Conservation (phyloP, 2,888 invertebrate species). For the Aspidiotus destructor region DNA sequence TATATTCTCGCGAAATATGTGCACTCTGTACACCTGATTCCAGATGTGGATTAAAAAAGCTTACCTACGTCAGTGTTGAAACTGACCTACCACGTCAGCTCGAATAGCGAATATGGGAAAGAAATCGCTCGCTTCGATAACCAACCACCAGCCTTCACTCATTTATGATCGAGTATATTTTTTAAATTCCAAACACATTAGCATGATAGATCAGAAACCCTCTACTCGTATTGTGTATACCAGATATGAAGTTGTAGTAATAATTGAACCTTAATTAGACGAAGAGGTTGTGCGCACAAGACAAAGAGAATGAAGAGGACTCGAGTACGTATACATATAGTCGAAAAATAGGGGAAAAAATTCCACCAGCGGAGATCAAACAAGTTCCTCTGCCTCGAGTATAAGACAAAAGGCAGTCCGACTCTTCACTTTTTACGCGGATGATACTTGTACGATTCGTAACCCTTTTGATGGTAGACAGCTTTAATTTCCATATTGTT, state of each 20-base stretch:
- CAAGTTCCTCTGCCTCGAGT: background rate
- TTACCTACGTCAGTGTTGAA: slow-evolving; percentile 1
- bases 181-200: no score
- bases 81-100: background rate
- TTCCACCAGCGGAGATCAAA: background rate
- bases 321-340: no score
- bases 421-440: background rate
- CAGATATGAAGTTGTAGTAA: background rate
- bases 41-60: background rate
- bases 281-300: background rate
- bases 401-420: slow-evolving; percentile 2
- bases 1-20: background rate
- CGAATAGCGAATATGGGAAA: background rate
- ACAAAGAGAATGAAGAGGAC: background rate
- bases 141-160: no score
- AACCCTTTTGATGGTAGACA: background rate
- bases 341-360: background rate
- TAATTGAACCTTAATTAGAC: background rate
- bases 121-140: background rate
- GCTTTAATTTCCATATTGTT: slow-evolving; percentile 2
- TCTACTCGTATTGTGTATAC: background rate
- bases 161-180: no score
- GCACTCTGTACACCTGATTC: background rate
- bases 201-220: no score
- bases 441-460: background rate